These are phyloP conservation scores for Phrynosoma platyrhinos DNA, from an alignment of 2,113 vertebrate genomes.

Conservation along the genomic window DNA sequence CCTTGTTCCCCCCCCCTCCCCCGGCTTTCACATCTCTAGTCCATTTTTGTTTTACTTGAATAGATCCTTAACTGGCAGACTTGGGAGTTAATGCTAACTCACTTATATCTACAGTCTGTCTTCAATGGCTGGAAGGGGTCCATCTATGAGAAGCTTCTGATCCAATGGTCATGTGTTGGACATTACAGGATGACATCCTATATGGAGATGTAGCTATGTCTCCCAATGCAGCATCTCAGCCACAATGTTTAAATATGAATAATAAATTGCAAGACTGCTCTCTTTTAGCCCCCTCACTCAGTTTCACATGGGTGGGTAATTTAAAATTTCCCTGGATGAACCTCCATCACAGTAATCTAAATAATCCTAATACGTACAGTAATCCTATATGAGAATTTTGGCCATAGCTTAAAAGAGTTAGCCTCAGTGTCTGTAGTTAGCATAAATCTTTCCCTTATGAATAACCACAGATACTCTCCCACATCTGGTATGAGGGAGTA, in stretches of 20 bases:
- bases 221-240: too few species aligned
- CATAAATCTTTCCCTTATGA: background rate
- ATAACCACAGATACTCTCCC: background rate
- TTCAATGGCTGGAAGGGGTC: background rate
- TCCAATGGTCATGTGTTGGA: background rate
- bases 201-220: too few species aligned
- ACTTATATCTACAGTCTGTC: background rate
- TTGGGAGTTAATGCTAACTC: background rate
- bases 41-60: too few species aligned
- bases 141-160: background rate
- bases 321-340: background rate
- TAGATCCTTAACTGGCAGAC: background rate
- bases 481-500: background rate
- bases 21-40: too few species aligned
- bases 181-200: too few species aligned
- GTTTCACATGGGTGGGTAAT: background rate
- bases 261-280: background rate
- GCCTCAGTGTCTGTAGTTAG: background rate
- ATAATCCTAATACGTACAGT: background rate
- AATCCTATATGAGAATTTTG: background rate
- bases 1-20: too few species aligned
- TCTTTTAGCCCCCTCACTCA: background rate
- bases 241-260: background rate
- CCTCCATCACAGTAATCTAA: background rate
- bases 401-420: background rate